These are phyloP conservation scores for Prunella strophiata DNA, from an alignment of 2,797 vertebrate genomes.

Conservation along the genomic window DNA sequence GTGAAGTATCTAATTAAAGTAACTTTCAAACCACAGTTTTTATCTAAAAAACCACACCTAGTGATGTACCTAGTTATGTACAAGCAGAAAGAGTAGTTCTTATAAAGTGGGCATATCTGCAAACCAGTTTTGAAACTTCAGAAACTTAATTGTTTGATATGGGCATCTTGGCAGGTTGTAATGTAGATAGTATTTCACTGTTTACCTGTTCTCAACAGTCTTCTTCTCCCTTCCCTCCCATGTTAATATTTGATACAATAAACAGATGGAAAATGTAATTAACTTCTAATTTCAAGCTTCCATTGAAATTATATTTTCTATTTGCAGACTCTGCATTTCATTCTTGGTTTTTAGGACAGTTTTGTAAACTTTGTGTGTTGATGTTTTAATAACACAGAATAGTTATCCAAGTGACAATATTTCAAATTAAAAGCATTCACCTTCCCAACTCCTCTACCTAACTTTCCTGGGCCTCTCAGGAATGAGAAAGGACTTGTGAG, in stretches of 20 bases:
- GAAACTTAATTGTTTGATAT: background rate
- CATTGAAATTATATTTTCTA: background rate
- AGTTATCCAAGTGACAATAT: background rate
- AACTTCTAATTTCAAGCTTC: background rate
- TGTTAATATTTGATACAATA: background rate
- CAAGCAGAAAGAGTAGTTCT: background rate
- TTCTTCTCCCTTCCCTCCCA: background rate
- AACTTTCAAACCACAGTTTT: background rate
- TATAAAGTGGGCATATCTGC: background rate
- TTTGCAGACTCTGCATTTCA: background rate
- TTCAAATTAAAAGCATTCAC: background rate
- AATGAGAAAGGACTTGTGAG: background rate
- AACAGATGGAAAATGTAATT: background rate
- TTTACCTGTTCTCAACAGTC: background rate
- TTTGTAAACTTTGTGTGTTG: background rate
- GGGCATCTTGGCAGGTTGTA: background rate
- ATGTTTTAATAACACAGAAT: background rate
- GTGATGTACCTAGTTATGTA: background rate
- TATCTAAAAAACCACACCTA: background rate
- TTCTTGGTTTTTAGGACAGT: background rate
- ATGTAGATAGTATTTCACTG: background rate
- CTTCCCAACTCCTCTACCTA: background rate
- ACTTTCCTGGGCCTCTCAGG: background rate
- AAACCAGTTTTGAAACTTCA: background rate
- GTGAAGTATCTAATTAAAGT: slow-evolving; percentile 72